phyloP scores from a whole-genome alignment of 1,140 invertebrate species.

The Epicauta chinensis region DNA sequence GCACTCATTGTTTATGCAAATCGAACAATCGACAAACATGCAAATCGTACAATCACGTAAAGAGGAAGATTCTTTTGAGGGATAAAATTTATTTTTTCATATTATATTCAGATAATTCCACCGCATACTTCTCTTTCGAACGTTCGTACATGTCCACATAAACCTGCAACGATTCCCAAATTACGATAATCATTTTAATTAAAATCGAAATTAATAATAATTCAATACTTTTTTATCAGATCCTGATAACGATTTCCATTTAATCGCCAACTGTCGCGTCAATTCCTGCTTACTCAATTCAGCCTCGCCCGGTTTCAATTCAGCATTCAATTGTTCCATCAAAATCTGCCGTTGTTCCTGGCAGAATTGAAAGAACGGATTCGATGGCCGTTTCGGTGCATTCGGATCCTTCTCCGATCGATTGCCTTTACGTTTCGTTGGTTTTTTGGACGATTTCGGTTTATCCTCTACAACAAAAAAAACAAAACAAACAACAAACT shows the following conservation, averaged over 20 bases:
- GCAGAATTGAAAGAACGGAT: conserved; percentile 76
- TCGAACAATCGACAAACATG: conserved; percentile 54
- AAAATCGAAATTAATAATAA: not conserved
- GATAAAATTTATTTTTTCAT: conserved; percentile 35
- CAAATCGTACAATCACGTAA: conserved; percentile 53
- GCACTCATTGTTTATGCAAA: conserved; percentile 96
- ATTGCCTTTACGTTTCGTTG: conserved; percentile 46
- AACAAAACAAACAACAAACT: conserved; percentile 2
- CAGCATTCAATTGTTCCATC: conserved; percentile 56
- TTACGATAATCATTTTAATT: conserved; percentile 3
- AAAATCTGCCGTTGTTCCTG: conserved; percentile 67
- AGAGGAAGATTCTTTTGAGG: conserved; percentile 71
- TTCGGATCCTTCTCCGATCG: conserved; percentile 63
- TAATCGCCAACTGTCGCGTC: conserved; percentile 63
- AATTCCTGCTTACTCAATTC: conserved; percentile 69
- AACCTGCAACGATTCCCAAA: conserved; percentile 56
- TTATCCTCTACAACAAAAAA: conserved; percentile 20
- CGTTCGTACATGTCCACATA: conserved; percentile 74
- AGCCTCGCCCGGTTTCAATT: conserved; percentile 52
- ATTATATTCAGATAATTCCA: conserved; percentile 60
- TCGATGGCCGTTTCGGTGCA: conserved; percentile 70
- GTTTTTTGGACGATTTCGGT: conserved; percentile 40
- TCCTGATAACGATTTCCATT: conserved; percentile 62
- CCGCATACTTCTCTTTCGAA: conserved; percentile 70
- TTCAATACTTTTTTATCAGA: conserved; percentile 71